Conservation (phyloP, 2,797 vertebrate species). For the Ptychadena robeensis region DNA sequence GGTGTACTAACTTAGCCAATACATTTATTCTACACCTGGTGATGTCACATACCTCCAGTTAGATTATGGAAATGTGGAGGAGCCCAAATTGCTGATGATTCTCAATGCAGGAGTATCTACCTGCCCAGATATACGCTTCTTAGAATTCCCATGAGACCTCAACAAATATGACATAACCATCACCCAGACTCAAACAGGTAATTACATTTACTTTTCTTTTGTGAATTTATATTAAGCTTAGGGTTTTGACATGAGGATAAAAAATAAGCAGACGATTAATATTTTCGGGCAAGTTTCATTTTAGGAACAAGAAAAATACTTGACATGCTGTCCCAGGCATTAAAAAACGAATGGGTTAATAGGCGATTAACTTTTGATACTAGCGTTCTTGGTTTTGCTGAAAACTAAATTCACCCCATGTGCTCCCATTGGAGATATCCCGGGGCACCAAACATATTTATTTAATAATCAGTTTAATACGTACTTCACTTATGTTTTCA, state of each 20-base stretch:
- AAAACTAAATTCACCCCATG: conserved; percentile 56
- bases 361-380: conserved; percentile 6
- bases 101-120: too few species aligned
- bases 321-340: neutral
- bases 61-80: too few species aligned
- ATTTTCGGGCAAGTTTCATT: neutral
- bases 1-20: too few species aligned
- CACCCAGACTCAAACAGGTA: too few species aligned
- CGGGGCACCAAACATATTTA: conserved; percentile 50
- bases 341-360: conserved; percentile 36
- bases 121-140: too few species aligned
- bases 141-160: too few species aligned
- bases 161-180: too few species aligned
- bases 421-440: conserved; percentile 49
- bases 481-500: conserved; percentile 46
- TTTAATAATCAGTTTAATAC: conserved; percentile 59
- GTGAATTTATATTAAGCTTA: too few species aligned
- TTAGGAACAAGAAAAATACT: neutral
- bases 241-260: neutral
- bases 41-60: too few species aligned
- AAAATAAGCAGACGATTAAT: neutral
- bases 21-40: too few species aligned
- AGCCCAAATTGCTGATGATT: too few species aligned
- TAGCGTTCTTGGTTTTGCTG: conserved; percentile 33
- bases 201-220: too few species aligned